Evolutionary conservation across 92 coral and sea anemone species (phyloP), one percentile per base, ranked within the genome.

Genomic region (Parazoanthus atlanticus): DNA sequence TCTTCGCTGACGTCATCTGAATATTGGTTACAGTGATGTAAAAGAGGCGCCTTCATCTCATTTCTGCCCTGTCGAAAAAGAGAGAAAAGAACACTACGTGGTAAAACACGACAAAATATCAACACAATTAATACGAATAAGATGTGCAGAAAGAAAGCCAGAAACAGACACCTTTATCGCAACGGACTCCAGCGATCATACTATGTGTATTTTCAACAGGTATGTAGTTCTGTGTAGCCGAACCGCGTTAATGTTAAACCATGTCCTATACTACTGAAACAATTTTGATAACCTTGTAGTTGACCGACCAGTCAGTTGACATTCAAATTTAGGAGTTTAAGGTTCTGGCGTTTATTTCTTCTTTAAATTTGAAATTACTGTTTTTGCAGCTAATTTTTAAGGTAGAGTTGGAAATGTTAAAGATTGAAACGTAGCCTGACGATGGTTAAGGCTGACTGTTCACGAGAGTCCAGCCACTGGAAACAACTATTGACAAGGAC

Each of bases 151-250:
- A 58, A 91, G 88, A 87, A 76, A 75, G 16, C 81, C 85, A 64
- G 47, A 85, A 56, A 86, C 43, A 77, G 94, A 92, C 81, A 81
- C 66, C 31, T 92, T 92, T 82, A 74, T 92, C 26, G 94, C 91
- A 23, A 89, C 32, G 56, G 94, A 92, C 26, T 86, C 90, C 61
- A 86, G 86, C 54, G 94, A 92, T 41, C 79, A 89, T 15, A 89
- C 92, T 4, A 89, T 89, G 94, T 92, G 94, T 64, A 88, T 92
- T 75, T 89, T 80, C 73, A 89, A 91, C 75, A 88, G 94, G 94
- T 92, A 81, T 15, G 92, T n/a, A 56, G 25, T 58, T 86, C 16
- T 74, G 31, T 29, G 16, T 32, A 84, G 52, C 32, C 66, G 13
- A 79, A 19, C 82, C 28, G 83, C 5, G 40, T 5, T 34, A 61